phyloP scores from a whole-genome alignment of 1,140 invertebrate species.

The Drosophila melanogaster region Release_6_plus_ISO1_MT NC_004354.4:17949001-17949500 shows the following conservation, averaged over 20 bases:
- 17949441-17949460: constrained; percentile 40
- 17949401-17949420: constrained; percentile 54
- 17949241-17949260: constrained; percentile 14
- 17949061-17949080: constrained; percentile 42
- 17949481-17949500: constrained; percentile 38
- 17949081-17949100: constrained; percentile 27
- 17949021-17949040: constrained; percentile 46
- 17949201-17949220: constrained; percentile 45
- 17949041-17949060: constrained; percentile 38
- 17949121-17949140: neutral
- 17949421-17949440: constrained; percentile 71
- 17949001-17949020: constrained; percentile 47
- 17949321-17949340: constrained; percentile 5
- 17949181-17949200: constrained; percentile 63
- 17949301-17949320: constrained; percentile 13
- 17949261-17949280: neutral
- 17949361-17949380: constrained; percentile 33
- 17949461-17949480: constrained; percentile 33
- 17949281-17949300: constrained; percentile 11
- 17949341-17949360: constrained; percentile 15
- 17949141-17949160: constrained; percentile 40
- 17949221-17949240: constrained; percentile 6
- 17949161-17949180: constrained; percentile 63
- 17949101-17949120: constrained; percentile 20
- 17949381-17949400: constrained; percentile 14